Base-by-base conservation (phyloP, 2,113 vertebrate species). In the Meleagris gallopavo region DNA sequence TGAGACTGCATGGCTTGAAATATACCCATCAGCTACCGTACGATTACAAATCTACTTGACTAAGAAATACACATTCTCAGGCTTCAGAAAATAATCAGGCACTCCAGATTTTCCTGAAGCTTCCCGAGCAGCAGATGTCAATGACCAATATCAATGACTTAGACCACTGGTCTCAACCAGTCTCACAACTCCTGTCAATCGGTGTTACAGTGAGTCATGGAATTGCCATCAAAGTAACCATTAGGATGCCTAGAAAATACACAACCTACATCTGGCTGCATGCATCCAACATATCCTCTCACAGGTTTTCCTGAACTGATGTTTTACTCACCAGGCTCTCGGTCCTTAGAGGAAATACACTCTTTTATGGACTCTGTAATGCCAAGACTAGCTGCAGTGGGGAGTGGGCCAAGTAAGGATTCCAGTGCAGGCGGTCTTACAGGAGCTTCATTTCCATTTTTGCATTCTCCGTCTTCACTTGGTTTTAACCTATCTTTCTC, bases 331-430 rank as follows among this genome's bases (percentile, higher is more conserved):
- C 99, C 98, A 64, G 97, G 97, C 62, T 98, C 98, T 24, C 64
- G 89, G 89, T 98, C 98, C 81, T 98, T 97, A 0, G 97, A 94
- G 15, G 97, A 96, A 48, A 98, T 97, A 81, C 98, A 98, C 90
- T 97, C 97, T 52, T 84, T 96, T 92, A 99, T 98, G 86, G 99
- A 98, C 55, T 99, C 98, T 0, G 97, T 96, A 78, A 99, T 98
- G 72, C 99, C 98, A 83, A 99, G 98, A 38, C 98, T 99, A 90
- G 99, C 98, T 0, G 99, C 98, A 0, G 99, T 98, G 55, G 99
- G 98, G 88, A 99, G 98, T 0, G 98, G 98, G 3, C 99, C 99
- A 1, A 99, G 98, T 90, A 99, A 97, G 88, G 98, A 98, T 54
- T 97, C 98, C 93, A 99, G 94, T 8, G 98, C 98, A 0, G 34